Evolutionary conservation across 2,797 vertebrate species (phyloP).

Genomic region (Hemibagrus guttatus): DNA sequence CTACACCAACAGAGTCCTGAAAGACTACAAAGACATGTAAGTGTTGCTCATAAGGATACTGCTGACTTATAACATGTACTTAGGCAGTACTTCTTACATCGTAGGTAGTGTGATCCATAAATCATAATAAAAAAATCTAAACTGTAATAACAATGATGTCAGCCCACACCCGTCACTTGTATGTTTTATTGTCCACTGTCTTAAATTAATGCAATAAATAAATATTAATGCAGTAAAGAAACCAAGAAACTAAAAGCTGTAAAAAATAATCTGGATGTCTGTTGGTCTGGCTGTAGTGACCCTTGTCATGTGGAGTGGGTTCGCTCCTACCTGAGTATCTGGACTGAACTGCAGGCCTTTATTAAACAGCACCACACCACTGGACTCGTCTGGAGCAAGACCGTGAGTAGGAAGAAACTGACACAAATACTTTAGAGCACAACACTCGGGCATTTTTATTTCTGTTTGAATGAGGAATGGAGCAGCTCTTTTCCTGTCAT

Average conservation of each 20-base stretch:
- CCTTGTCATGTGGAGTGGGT: slow-evolving; percentile 94
- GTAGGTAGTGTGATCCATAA: not conserved
- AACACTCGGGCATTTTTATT: too few species aligned
- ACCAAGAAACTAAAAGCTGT: not conserved
- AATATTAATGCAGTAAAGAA: not conserved
- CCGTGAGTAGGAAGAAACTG: slow-evolving; percentile 75
- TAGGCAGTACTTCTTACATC: not conserved
- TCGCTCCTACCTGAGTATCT: slow-evolving; percentile 90
- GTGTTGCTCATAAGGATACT: slow-evolving; percentile 38
- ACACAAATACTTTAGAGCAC: not conserved
- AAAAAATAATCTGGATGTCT: not conserved
- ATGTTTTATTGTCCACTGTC: not conserved
- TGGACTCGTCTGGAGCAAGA: slow-evolving; percentile 91
- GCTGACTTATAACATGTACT: not conserved
- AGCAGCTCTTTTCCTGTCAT: too few species aligned
- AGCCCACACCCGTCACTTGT: not conserved
- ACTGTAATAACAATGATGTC: too few species aligned
- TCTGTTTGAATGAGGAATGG: not conserved
- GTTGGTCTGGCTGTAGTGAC: slow-evolving; percentile 75
- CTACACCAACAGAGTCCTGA: slow-evolving; percentile 98
- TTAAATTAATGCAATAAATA: not conserved
- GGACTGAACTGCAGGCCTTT: slow-evolving; percentile 91
- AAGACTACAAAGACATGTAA: slow-evolving; percentile 96
- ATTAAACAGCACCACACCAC: slow-evolving; percentile 93
- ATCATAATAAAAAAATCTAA: not conserved